Evolutionary conservation across 2,113 vertebrate species (phyloP).

Genomic region (Asarcornis scutulata): DNA sequence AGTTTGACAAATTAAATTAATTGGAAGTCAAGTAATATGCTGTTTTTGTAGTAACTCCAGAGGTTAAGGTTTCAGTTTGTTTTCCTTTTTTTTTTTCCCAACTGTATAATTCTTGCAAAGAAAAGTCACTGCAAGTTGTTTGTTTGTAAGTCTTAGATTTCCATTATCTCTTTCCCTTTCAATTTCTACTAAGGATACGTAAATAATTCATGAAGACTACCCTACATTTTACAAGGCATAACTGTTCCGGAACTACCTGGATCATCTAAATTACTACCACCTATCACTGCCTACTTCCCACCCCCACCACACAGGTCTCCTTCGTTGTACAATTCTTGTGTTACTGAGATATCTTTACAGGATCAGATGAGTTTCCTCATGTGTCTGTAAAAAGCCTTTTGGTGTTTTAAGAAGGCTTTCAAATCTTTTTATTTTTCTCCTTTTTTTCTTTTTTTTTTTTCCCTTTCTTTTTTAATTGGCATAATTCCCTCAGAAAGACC

Average conservation of each 20-base stretch:
- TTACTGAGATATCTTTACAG: background rate
- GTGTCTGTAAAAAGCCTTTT: background rate
- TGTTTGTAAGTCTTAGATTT: background rate
- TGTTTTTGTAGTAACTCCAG: background rate
- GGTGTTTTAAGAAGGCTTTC: background rate
- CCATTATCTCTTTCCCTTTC: background rate
- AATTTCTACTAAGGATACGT: background rate
- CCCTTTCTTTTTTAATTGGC: background rate
- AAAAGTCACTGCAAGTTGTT: background rate
- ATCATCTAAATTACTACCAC: background rate
- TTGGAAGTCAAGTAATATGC: background rate
- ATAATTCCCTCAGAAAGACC: background rate
- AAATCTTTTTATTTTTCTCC: background rate
- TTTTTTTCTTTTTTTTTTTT: background rate
- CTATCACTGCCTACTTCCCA: background rate
- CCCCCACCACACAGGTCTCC: background rate
- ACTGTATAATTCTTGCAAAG: background rate
- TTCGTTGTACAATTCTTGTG: background rate
- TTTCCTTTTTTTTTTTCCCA: background rate
- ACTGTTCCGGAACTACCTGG: background rate
- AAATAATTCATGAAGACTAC: background rate
- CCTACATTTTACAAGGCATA: background rate
- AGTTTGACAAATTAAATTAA: background rate
- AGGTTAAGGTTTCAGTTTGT: background rate
- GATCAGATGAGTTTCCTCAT: background rate